Conservation (phyloP, 2,797 vertebrate genomes). For the Geotrypetes seraphini region DNA sequence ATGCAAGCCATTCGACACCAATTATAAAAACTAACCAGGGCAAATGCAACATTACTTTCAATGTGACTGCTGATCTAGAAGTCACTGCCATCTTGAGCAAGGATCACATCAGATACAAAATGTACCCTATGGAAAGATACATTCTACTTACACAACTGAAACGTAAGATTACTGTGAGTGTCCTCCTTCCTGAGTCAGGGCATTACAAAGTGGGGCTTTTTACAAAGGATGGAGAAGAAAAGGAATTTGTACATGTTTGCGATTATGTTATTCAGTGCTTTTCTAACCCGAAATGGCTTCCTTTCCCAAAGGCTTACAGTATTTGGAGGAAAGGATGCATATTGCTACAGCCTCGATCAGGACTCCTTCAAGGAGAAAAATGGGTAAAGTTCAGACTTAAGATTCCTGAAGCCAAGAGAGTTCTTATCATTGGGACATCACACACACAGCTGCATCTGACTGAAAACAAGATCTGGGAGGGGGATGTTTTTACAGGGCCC, state of each 20-base stretch:
- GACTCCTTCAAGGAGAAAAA: slow-evolving; percentile 45
- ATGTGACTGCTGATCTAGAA: slow-evolving; percentile 19
- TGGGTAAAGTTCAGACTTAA: slow-evolving; percentile 62
- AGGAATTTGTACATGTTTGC: slow-evolving; percentile 56
- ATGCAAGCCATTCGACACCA: slow-evolving; percentile 53
- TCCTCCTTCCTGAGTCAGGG: slow-evolving; percentile 42
- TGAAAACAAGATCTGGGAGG: slow-evolving; percentile 62
- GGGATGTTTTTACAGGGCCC: slow-evolving; percentile 40
- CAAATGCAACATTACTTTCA: slow-evolving; percentile 68
- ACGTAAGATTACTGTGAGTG: slow-evolving; percentile 59
- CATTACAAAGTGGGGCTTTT: slow-evolving; percentile 59
- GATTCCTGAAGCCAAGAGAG: slow-evolving; percentile 48
- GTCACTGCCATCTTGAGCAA: slow-evolving; percentile 41
- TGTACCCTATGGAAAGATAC: slow-evolving; percentile 44
- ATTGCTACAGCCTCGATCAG: slow-evolving; percentile 61
- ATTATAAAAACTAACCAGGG: slow-evolving; percentile 56
- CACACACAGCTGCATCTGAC: slow-evolving; percentile 48
- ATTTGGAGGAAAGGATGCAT: slow-evolving; percentile 62
- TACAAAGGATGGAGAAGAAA: slow-evolving; percentile 24
- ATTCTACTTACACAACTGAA: slow-evolving; percentile 60
- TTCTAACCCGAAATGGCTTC: slow-evolving; percentile 32
- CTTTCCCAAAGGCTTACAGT: slow-evolving; percentile 57
- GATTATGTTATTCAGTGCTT: slow-evolving; percentile 58
- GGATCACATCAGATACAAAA: slow-evolving; percentile 7
- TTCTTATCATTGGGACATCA: slow-evolving; percentile 49